Percentiles rank a stretch among this genome's conserved stretches.
Conservation (phyloP, 1,140 invertebrate species). For the Drosophila neocordata region DNA sequence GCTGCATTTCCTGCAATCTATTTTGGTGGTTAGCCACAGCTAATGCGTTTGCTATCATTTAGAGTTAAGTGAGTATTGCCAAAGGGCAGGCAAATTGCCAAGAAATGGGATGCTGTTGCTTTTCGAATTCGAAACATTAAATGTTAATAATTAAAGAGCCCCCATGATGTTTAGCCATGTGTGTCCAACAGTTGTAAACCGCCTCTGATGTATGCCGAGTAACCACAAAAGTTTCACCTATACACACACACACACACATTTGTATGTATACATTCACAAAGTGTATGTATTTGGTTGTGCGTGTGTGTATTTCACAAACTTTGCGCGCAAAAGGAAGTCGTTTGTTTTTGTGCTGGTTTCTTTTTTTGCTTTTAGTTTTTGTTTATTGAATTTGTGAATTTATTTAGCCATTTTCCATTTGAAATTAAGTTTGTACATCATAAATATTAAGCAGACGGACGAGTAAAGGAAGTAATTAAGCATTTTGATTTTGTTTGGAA, state of each 20-base stretch:
- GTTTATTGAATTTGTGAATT: conserved; percentile 59
- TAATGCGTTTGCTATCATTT: no score
- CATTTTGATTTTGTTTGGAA: conserved; percentile 61
- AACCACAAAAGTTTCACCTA: conserved; percentile 14
- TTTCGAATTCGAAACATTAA: no score
- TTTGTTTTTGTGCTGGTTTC: conserved; percentile 64
- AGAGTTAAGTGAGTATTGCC: no score
- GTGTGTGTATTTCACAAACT: conserved; percentile 11
- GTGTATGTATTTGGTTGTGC: not conserved
- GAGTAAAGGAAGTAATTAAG: conserved; percentile 67
- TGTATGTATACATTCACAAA: not conserved
- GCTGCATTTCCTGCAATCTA: no score
- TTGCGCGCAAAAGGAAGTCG: conserved; percentile 55
- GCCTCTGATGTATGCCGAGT: not conserved
- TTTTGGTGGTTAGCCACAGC: no score
- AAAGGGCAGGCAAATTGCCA: no score
- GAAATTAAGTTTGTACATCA: conserved; percentile 59
- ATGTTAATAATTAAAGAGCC: no score
- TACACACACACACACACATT: not conserved
- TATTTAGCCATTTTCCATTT: conserved; percentile 37
- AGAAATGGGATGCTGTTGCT: no score
- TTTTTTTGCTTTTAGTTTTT: conserved; percentile 41
- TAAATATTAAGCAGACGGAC: conserved; percentile 39
- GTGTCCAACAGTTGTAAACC: not conserved
- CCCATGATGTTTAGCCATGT: no score